Evolutionary conservation across 2,888 invertebrate genomes (phyloP).

Genomic region (Conomelus anceps): DNA sequence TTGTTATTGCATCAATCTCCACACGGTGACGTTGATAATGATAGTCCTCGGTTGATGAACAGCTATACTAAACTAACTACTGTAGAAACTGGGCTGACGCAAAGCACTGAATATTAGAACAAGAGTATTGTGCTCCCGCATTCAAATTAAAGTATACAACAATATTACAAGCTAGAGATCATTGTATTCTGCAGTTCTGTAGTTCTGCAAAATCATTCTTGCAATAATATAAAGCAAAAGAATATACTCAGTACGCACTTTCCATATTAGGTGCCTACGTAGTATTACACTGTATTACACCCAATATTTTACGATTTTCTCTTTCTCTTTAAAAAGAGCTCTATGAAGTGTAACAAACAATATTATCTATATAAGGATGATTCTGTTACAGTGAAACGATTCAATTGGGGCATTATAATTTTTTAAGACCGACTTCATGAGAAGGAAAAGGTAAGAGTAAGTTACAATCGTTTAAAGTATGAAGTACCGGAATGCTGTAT

Average conservation of each 20-base stretch:
- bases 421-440: not conserved
- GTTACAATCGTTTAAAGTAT: not conserved
- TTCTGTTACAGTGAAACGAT: not conserved
- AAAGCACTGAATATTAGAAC: not conserved
- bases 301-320: not conserved
- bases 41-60: not conserved
- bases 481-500: not conserved
- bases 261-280: not conserved
- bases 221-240: not conserved
- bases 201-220: too few species aligned
- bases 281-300: too few species aligned
- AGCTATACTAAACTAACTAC: not conserved
- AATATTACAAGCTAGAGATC: not conserved
- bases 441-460: not conserved
- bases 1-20: not conserved
- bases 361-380: not conserved
- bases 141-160: not conserved
- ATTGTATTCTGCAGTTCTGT: not conserved
- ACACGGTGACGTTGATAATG: not conserved
- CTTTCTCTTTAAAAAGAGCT: not conserved
- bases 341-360: not conserved
- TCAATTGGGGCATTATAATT: not conserved
- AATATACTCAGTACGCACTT: not conserved
- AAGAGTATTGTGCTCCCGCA: too few species aligned
- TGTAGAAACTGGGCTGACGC: not conserved